Base-by-base conservation (phyloP, 1,140 invertebrate species). In the Pogonomyrmex barbatus region DNA sequence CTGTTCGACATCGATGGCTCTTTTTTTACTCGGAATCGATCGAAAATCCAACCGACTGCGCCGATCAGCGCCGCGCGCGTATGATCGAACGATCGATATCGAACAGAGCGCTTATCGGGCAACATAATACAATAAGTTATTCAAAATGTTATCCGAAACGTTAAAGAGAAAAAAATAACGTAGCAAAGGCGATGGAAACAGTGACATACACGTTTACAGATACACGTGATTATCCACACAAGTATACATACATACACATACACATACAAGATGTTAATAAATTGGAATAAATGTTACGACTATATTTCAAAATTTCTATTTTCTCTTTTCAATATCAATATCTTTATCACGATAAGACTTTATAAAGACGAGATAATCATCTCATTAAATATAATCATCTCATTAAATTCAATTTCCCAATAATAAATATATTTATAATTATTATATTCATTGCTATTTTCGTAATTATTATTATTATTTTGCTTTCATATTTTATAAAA, bases 251-350 rank as follows among this genome's bases (percentile, higher is more conserved):
- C 87, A 89, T 65, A 91, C 87, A 88, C 86, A 88, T 58, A 87
- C 63, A 91, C 86, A 12, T 81, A 91, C 88, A 91, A 93, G 88
- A 89, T 93, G 91, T 93, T 93, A 92, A 92, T 91, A 87, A 92
- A 93, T 93, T 93, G 91, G 92, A 94, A 94, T 94, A 94, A 94
- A 94, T 93, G 93, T 94, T 93, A 92, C 85, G 91, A 93, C 91
- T 92, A 92, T 93, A 92, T 93, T 93, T 94, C 92, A 88, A 91
- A 39, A 62, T 63, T 65, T 78, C 62, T 52, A 78, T 81, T 85
- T 47, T 89, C 63, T 42, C 12, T 62, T 75, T 73, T n/a, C n/a
- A n/a, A n/a, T 60, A 50, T n/a, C 10, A 52, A 1, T n/a, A 9
- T 62, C 45, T 36, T 24, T 50, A 17, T 62, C 68, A 56, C 24